These are phyloP conservation scores for Peromyscus melanophrys DNA, from an alignment of 2,797 vertebrate genomes.

Conservation along the genomic window DNA sequence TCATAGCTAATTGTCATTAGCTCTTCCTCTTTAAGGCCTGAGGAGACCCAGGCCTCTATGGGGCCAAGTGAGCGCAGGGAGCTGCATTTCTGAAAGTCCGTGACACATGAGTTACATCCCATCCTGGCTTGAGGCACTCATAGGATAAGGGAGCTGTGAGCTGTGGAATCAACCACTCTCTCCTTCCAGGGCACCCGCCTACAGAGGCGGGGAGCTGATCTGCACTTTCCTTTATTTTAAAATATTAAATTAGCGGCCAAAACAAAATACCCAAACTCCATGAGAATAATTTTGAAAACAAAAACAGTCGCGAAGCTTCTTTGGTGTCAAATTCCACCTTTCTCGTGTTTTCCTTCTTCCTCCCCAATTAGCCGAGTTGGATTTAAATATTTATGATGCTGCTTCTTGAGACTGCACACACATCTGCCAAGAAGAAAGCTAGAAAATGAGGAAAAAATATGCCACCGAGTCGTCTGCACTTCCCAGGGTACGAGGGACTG, in stretches of 20 bases:
- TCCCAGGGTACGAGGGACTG: slow-evolving; percentile 70
- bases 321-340: slow-evolving; percentile 33
- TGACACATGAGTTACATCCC: background rate
- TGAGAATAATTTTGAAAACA: slow-evolving; percentile 35
- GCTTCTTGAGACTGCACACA: slow-evolving; percentile 55
- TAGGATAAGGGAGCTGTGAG: background rate
- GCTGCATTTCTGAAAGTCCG: background rate
- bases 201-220: background rate
- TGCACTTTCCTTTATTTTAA: slow-evolving; percentile 34
- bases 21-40: background rate
- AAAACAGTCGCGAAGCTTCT: background rate
- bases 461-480: slow-evolving; percentile 64
- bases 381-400: slow-evolving; percentile 64
- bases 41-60: background rate
- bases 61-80: background rate
- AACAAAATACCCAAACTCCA: background rate
- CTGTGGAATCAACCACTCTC: background rate
- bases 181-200: background rate
- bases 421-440: slow-evolving; percentile 76
- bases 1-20: background rate
- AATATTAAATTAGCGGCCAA: slow-evolving; percentile 1
- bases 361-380: slow-evolving; percentile 3
- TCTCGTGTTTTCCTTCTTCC: background rate
- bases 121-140: too few relatives aligned
- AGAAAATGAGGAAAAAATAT: slow-evolving; percentile 73